Evolutionary conservation across 2,888 invertebrate genomes (phyloP).

Genomic region (Drosophila kambysellisi): DNA sequence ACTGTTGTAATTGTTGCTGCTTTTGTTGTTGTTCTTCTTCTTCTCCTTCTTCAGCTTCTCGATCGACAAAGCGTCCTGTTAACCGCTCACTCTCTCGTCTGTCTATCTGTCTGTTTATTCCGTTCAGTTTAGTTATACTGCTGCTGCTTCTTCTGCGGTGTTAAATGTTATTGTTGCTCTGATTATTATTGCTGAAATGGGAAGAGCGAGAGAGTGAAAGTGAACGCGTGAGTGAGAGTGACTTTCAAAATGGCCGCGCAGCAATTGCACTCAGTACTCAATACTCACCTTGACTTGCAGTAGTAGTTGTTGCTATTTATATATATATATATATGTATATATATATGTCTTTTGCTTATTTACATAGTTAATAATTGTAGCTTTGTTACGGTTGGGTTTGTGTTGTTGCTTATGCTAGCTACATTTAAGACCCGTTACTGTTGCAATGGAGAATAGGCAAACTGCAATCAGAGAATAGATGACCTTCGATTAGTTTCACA

Average conservation of each 20-base stretch:
- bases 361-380: constrained; percentile 54
- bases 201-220: constrained; percentile 54
- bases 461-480: constrained; percentile 47
- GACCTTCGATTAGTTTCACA: constrained; percentile 42
- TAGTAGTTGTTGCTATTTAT: constrained; percentile 25
- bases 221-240: constrained; percentile 31
- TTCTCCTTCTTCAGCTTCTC: not conserved
- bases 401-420: constrained; percentile 59
- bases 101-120: constrained; percentile 13
- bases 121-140: not conserved
- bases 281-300: constrained; percentile 48
- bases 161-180: constrained; percentile 11
- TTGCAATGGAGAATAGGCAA: constrained; percentile 66
- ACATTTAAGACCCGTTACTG: constrained; percentile 68
- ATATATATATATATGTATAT: constrained; percentile 6
- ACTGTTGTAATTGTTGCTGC: not conserved
- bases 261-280: constrained; percentile 23
- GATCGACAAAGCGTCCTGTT: constrained; percentile 6
- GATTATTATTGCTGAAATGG: constrained; percentile 45
- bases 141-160: constrained; percentile 13
- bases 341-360: constrained; percentile 41
- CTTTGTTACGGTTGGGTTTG: constrained; percentile 32
- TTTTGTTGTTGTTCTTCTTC: constrained; percentile 10
- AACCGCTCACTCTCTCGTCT: not conserved
- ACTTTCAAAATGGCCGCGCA: constrained; percentile 37